Base-by-base conservation (phyloP, 2,113 vertebrate genomes). In the Crypturellus undulatus region DNA sequence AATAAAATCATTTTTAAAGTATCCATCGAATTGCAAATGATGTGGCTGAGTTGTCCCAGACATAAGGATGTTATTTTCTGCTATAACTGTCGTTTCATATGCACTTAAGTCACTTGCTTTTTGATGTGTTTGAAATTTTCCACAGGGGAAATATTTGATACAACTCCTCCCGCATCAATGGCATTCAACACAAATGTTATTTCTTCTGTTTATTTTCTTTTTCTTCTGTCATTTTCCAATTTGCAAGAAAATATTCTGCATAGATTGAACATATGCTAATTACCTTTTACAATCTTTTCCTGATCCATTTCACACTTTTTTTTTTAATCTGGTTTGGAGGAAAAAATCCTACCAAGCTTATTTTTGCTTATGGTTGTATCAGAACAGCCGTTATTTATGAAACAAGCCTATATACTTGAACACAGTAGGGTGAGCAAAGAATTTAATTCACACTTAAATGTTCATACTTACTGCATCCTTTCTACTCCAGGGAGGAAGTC, bases 1-100 rank as follows among this genome's bases (percentile, higher is more conserved):
- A 96, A 93, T 82, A 95, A 91, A 90, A 90, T 75, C 2, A 92
- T 42, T 92, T 92, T 85, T 80, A 88, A 93, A 92, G 69, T 83
- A 95, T 94, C 64, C 72, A 93, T 60, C 72, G 85, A 82, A 95
- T 80, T 82, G 68, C 54, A 58, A 91, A 52, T 71, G 25, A 90
- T 90, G 63, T 70, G 45, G 65, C 68, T 87, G 64, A 52, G 80
- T 95, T 94, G 94, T 60, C 58, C 73, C 71, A 22, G 69, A 86
- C 79, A 95, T 68, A 73, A 75, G 89, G 89, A 91, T 87, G 49
- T 34, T 81, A 92, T 94, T 95, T 96, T 60, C 89, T 58, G 21
- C 47, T 64, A 15, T 43, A 89, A 80, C 51, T 84, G 67, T 79
- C 52, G 69, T 64, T 93, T 90, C 60, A 60, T 52, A 45, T 69